phyloP scores from a whole-genome alignment of 23 tunicate genomes.

The Halocynthia aurantium region DNA sequence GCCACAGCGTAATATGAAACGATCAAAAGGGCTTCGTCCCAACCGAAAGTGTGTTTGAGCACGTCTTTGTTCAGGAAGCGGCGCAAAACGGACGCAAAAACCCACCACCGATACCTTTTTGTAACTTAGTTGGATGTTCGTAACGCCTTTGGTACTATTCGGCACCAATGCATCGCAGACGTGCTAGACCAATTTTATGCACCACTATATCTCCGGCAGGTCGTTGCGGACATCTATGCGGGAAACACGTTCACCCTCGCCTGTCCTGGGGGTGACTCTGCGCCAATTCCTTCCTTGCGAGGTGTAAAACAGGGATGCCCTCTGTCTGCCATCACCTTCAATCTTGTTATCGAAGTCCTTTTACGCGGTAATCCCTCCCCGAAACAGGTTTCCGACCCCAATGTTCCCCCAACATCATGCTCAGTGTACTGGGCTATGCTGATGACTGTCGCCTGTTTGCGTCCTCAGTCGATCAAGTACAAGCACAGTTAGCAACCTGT shows the following conservation, averaged over 20 bases:
- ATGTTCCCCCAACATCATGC: neutral
- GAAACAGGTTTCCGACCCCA: constrained; percentile 1
- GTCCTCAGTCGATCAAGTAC: too few relatives aligned
- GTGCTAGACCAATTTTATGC: constrained; percentile 2
- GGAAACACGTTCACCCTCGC: neutral
- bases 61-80: too few relatives aligned
- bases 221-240: constrained; percentile 14
- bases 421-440: constrained; percentile 19
- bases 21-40: constrained; percentile 17
- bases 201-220: constrained; percentile 1
- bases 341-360: too few relatives aligned
- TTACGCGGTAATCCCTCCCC: neutral
- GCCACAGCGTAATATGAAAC: neutral
- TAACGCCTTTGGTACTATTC: too few relatives aligned
- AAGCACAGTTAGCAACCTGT: too few relatives aligned
- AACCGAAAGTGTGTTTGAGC: too few relatives aligned
- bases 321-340: too few relatives aligned
- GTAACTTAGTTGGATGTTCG: too few relatives aligned
- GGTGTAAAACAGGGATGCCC: constrained; percentile 25
- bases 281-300: neutral
- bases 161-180: too few relatives aligned
- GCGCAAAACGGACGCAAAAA: too few relatives aligned
- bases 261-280: constrained; percentile 1
- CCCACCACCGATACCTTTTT: too few relatives aligned
- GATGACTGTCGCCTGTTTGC: constrained; percentile 5